Base-by-base conservation (phyloP, 2,888 invertebrate genomes). In the Gymnoscelis rufifasciata region DNA sequence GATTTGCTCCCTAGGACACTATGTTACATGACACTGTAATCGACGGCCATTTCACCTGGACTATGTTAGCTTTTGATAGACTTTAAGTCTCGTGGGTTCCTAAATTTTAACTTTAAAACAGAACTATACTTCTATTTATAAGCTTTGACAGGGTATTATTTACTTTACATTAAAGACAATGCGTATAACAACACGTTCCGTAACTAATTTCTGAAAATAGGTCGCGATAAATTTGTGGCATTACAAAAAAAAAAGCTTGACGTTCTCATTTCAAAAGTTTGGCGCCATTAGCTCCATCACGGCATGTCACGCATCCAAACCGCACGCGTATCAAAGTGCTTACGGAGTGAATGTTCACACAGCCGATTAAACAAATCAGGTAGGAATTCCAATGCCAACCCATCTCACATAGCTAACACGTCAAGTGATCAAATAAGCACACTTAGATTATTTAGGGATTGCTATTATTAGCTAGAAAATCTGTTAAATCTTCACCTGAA, bases 11-110 rank as follows among this genome's bases (percentile, higher is more conserved):
- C 66, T 51, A 54, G 59, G 60, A 70, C n/a, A n/a, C 71, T 60
- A 59, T 68, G 74, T 65, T 68, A 60, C 68, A 53, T 57, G 66
- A 56, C 63, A 52, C 51, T 53, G 60, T 73, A 73, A 77, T 75
- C 70, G 75, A 71, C 71, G 66, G 63, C 66, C 26, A 31, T 29
- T 48, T 43, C 35, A 40, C 26, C 26, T 19, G 5, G 19, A 5
- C 19, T 3, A 2, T 19, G 19, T n/a, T n/a, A 19, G 5, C 19
- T 19, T n/a, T 3, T 3, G 19, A 29, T 35, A n/a, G 13, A 19
- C 35, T 10, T n/a, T 35, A 19, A 5, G 6, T 33, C 1, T 7
- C 7, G n/a, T n/a, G 11, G 3, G 10, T 11, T 35, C 11, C 15
- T n/a, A n/a, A n/a, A n/a, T n/a, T n/a, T n/a, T n/a, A n/a, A n/a